phyloP scores from a whole-genome alignment of 2,113 vertebrate genomes.

The Oncorhynchus gorbuscha region DNA sequence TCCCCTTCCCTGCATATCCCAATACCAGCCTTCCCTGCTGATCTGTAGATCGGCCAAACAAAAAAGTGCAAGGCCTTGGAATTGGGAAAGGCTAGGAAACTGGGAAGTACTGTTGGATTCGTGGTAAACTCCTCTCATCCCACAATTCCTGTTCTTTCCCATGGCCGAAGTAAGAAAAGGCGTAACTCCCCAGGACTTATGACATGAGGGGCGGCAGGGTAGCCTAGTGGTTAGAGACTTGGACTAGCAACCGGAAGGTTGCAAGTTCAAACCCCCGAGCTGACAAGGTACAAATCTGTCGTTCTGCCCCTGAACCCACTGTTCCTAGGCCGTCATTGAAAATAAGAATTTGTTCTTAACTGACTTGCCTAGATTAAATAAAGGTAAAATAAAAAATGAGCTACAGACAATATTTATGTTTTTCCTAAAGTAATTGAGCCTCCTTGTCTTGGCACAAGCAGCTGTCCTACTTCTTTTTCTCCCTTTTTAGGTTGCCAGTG shows the following conservation, averaged over 20 bases:
- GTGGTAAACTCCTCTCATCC: neutral
- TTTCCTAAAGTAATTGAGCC: neutral
- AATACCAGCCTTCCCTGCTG: neutral
- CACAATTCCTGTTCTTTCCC: neutral
- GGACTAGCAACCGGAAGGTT: no score
- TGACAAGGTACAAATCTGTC: no score
- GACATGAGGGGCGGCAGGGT: neutral
- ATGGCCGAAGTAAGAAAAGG: neutral
- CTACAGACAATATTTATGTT: neutral
- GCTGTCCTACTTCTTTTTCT: neutral
- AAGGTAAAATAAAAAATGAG: neutral
- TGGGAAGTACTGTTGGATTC: neutral
- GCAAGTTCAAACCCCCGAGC: no score
- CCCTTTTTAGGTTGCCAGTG: slow-evolving; percentile 11
- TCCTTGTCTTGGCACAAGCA: neutral
- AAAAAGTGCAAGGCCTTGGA: neutral
- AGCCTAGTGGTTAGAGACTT: no score
- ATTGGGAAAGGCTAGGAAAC: slow-evolving; percentile 1
- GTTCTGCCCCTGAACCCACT: no score
- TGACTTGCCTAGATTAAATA: no score
- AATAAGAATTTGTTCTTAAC: no score
- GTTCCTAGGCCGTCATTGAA: no score
- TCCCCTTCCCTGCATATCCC: neutral
- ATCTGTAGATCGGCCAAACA: neutral
- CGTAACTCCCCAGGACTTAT: neutral